Evolutionary conservation across 2,797 vertebrate species (phyloP), one percentile per base, ranked within the genome.

Genomic region (Trematomus bernacchii): DNA sequence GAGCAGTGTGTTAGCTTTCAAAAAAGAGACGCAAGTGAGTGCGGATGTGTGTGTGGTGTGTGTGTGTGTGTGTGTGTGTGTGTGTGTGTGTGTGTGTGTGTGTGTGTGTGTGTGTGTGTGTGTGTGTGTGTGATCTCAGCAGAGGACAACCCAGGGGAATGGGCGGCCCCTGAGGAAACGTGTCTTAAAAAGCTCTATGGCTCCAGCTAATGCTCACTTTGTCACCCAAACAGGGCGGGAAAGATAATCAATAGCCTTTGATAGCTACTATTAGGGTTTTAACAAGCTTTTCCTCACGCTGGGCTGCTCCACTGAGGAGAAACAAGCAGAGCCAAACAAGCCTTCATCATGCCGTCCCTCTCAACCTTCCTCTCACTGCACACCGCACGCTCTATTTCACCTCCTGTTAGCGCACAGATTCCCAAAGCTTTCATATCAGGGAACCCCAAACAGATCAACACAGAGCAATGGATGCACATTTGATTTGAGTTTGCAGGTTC

Each of bases 231-330:
- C 91, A 86, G 93, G 91, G 93, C 88, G 67, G 89, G 95, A 97
- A 94, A 93, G 95, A 93, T 96, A 96, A 96, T 97, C 96, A 95
- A 96, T 96, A 96, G 89, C 92, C 94, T 94, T 95, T 95, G 94
- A 96, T 95, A 95, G 93, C 92, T 86, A 91, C 92, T 89, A 94
- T 93, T 94, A 93, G 94, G 88, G 94, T 93, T 94, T 91, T 94
- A 95, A 96, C 94, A 94, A 94, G 94, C 92, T 94, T 94, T 95
- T 94, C 92, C 95, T 94, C 91, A 91, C 84, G 91, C 92, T 93
- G 92, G 87, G 88, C 87, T 94, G 94, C 93, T 91, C 89, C 78
- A 82, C 90, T 83, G 82, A 85, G 85, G 82, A 91, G 86, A 82
- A 87, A 73, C 61, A 13, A 85, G 80, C 64, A 83, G 84, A 85